Base-by-base conservation (phyloP, 2,888 invertebrate species). In the Trichopoda pennipes region DNA sequence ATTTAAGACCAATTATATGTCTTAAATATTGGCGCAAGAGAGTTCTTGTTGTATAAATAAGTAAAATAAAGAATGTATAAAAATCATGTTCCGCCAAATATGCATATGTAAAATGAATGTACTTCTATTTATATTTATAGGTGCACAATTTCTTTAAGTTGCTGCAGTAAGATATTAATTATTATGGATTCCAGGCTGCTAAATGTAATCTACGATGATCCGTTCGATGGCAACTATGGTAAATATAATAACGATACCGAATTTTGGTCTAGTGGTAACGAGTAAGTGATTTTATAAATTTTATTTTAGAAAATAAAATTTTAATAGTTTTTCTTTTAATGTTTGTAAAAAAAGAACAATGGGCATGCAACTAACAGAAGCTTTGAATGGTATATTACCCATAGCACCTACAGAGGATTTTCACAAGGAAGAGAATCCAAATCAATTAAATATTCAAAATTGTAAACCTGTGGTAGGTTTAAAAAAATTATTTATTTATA, bases 141-240 rank as follows among this genome's bases (percentile, higher is more conserved):
- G 51, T 32, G 74, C 75, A 72, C 63, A 60, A 75, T 73, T 78
- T 85, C 81, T 80, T 55, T 14, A 68, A 19, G 58, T 56, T 77
- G 64, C 23, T 55, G 17, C 17, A 23, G 7, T 28, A 28, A 51
- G 17, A 32, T 53, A 42, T 23, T 28, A 17, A 38, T 70, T 49
- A 91, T 91, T 49, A 91, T 91, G 91, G 91, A 91, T 86, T 91
- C 91, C 64, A 87, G 88, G 70, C 87, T 91, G 86, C 86, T 91
- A 56, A 91, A 90, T 84, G 87, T 88, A 61, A 89, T 90, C 81
- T 90, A 90, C 79, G 91, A 90, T 86, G 91, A 91, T 81, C 88
- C 89, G 81, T 90, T 89, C 78, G 91, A 91, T 82, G 90, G 88
- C 32, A 89, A 88, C 83, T 91, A 88, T 85, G 81, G 83, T 2